phyloP scores from a whole-genome alignment of 64 coral and sea anemone genomes.

The Hydrozoanthus tunicans region DNA sequence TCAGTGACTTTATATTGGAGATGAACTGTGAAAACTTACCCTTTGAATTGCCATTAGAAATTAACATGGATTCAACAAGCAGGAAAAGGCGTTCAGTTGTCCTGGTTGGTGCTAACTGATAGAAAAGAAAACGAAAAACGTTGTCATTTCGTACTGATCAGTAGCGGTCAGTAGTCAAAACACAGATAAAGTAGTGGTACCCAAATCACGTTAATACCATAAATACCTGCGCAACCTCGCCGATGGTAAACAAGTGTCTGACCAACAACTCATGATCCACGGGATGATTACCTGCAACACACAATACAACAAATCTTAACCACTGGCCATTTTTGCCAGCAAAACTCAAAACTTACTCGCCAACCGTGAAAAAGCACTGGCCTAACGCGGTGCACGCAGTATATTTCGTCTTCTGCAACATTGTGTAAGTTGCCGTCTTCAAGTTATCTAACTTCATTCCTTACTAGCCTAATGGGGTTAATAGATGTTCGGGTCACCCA shows the following conservation, averaged over 20 bases:
- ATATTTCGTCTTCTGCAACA: no score
- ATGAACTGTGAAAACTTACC: constrained; percentile 19
- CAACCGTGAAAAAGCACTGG: no score
- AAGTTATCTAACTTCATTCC: no score
- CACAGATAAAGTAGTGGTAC: not conserved
- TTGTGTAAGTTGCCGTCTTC: no score
- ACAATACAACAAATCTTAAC: not conserved
- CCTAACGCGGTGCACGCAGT: no score
- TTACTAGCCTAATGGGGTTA: no score
- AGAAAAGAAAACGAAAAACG: not conserved
- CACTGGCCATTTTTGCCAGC: no score
- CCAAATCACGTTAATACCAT: not conserved
- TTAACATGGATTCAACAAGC: constrained; percentile 93
- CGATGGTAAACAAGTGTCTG: constrained; percentile 93
- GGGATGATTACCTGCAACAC: constrained; percentile 28
- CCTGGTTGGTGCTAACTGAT: constrained; percentile 82
- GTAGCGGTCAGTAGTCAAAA: not conserved
- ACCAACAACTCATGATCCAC: constrained; percentile 76
- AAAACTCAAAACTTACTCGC: no score
- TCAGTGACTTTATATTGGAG: not conserved
- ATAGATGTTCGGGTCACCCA: no score
- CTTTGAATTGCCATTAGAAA: constrained; percentile 62
- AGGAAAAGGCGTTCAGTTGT: constrained; percentile 93
- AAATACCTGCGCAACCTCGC: constrained; percentile 93
- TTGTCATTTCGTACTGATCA: not conserved